Base-by-base conservation (phyloP, 2,888 invertebrate genomes). In the Aphelenchoides bicaudatus region DNA sequence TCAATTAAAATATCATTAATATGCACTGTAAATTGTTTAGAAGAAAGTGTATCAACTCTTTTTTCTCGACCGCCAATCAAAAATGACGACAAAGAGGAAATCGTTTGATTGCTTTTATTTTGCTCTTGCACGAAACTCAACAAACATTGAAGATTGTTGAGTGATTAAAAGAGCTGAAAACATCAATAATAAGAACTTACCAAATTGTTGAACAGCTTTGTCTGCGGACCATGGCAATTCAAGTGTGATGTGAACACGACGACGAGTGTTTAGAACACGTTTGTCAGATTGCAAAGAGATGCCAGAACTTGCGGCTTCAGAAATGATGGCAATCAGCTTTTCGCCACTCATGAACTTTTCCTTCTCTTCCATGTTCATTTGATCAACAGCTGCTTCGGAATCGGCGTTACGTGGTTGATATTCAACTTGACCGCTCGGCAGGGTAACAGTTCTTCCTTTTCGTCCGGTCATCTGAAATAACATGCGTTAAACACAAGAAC, bases 151-250 rank as follows among this genome's bases (percentile, higher is more conserved):
- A 2, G 21, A 37, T 16, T 37, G 16, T n/a, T n/a, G n/a, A n/a
- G n/a, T n/a, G n/a, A n/a, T n/a, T n/a, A n/a, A n/a, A n/a, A n/a
- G n/a, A n/a, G n/a, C n/a, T n/a, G n/a, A n/a, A n/a, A n/a, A n/a
- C n/a, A n/a, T n/a, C 21, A n/a, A n/a, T n/a, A n/a, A n/a, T n/a
- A n/a, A n/a, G n/a, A n/a, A 48, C 54, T 51, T 60, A 84, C 91
- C 98, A 81, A 99, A 99, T 81, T 99, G 98, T 79, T 99, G 98
- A 73, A 99, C 89, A 28, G 98, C 98, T 74, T 96, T 85, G 82
- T 99, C 98, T 13, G 98, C 98, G 62, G 92, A 93, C 98, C 98
- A 99, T 0, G 98, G 98, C 75, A 99, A 81, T 80, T 99, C 98
- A 48, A 99, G 80, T 0, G 98, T 99, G 71, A 99, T 94, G 81